A percentile compares a stretch with the other conserved stretches of the same genome.
phyloP scores from a whole-genome alignment of 2,888 invertebrate genomes.

The Temnothorax unifasciatus region DNA sequence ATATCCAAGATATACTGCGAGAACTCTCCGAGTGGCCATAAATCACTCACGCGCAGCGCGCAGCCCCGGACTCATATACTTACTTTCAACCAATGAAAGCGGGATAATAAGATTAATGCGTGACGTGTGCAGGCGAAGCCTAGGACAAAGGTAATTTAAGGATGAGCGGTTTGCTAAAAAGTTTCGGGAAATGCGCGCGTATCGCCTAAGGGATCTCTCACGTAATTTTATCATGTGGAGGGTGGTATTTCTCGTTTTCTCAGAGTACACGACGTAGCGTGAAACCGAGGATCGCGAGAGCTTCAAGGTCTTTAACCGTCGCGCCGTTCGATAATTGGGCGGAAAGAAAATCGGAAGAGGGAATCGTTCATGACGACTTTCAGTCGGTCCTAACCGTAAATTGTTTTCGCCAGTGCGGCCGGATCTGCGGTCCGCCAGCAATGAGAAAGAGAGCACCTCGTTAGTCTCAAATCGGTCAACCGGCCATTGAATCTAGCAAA shows the following conservation, averaged over 20 bases:
- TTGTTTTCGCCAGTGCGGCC: slow-evolving; percentile 49
- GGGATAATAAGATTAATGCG: slow-evolving; percentile 55
- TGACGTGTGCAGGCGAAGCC: slow-evolving; percentile 45
- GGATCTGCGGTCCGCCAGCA: slow-evolving; percentile 58
- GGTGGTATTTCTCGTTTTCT: background rate
- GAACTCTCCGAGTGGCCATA: slow-evolving; percentile 48
- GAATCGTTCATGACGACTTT: slow-evolving; percentile 45
- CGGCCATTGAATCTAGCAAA: slow-evolving; percentile 69
- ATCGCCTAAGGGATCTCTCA: background rate
- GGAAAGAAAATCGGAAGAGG: slow-evolving; percentile 58
- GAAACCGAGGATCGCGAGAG: slow-evolving; percentile 2
- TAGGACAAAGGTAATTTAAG: slow-evolving; percentile 53
- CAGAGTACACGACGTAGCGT: background rate
- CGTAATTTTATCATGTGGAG: background rate
- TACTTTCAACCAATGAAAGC: slow-evolving; percentile 53
- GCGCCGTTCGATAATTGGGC: slow-evolving; percentile 24
- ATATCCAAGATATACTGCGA: slow-evolving; percentile 52
- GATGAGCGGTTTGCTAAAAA: slow-evolving; percentile 28
- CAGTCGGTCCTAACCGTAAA: slow-evolving; percentile 30
- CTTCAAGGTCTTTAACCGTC: background rate
- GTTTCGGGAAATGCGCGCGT: background rate
- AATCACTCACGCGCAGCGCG: slow-evolving; percentile 46
- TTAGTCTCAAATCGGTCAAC: slow-evolving; percentile 74
- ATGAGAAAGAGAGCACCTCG: slow-evolving; percentile 68
- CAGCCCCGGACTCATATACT: slow-evolving; percentile 49